Evolutionary conservation across 2,888 invertebrate species (phyloP).

Genomic region (Eumacrocentrus americanus): DNA sequence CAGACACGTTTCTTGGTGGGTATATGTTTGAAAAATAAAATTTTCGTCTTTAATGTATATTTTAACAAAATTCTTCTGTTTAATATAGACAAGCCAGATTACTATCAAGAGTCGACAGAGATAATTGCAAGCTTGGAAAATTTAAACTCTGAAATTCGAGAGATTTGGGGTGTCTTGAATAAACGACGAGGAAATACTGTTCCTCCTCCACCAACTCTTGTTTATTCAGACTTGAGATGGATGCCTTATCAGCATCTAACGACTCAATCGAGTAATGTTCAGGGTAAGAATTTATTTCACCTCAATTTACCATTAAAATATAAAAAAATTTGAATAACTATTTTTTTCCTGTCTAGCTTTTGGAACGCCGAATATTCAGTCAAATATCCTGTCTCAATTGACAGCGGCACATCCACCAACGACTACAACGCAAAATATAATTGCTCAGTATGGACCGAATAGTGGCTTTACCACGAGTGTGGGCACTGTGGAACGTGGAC

Average conservation of each 20-base stretch:
- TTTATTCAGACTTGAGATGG: slow-evolving; percentile 67
- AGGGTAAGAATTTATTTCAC: slow-evolving; percentile 43
- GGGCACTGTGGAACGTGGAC: slow-evolving; percentile 64
- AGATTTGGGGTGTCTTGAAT: slow-evolving; percentile 72
- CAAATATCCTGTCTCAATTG: slow-evolving; percentile 56
- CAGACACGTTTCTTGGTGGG: slow-evolving; percentile 61
- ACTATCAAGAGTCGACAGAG: slow-evolving; percentile 71
- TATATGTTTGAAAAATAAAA: too few relatives aligned
- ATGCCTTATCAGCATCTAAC: slow-evolving; percentile 57
- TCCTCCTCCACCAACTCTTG: slow-evolving; percentile 63
- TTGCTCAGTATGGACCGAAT: slow-evolving; percentile 58
- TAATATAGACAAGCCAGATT: slow-evolving; percentile 58
- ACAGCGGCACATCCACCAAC: slow-evolving; percentile 52
- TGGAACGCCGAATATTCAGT: slow-evolving; percentile 57
- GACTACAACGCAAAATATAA: slow-evolving; percentile 58
- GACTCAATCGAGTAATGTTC: slow-evolving; percentile 47
- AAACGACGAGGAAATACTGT: slow-evolving; percentile 67
- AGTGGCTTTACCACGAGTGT: slow-evolving; percentile 59
- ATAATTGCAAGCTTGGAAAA: slow-evolving; percentile 74
- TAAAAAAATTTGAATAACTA: neutral
- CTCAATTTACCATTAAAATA: neutral
- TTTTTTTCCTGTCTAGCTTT: slow-evolving; percentile 46
- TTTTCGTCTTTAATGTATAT: neutral
- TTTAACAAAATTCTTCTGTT: slow-evolving; percentile 13
- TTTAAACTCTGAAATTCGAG: slow-evolving; percentile 73